A percentile compares a stretch with the other conserved stretches of the same genome.
Conservation (phyloP, 2,113 vertebrate genomes). For the Columbina picui region DNA sequence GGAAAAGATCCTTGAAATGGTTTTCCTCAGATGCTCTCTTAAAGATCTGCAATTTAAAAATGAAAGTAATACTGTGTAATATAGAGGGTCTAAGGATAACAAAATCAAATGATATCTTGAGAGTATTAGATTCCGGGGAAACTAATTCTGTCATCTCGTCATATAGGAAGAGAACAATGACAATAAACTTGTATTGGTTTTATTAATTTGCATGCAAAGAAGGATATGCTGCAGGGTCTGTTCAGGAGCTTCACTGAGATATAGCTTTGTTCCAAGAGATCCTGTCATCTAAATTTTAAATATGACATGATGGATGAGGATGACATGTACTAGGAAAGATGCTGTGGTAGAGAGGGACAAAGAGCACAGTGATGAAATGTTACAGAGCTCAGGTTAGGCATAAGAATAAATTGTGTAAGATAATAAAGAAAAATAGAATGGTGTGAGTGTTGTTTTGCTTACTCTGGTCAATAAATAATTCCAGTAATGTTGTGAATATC, state of each 20-base stretch:
- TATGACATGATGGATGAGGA: conserved; percentile 15
- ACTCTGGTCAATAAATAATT: conserved; percentile 39
- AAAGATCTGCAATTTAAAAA: neutral
- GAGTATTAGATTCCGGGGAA: neutral
- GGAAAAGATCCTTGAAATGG: neutral
- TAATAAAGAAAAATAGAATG: conserved; percentile 31
- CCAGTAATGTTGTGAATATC: neutral
- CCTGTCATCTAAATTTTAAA: neutral
- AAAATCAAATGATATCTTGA: neutral
- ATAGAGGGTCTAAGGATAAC: neutral
- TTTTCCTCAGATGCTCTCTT: neutral
- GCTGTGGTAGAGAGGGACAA: neutral
- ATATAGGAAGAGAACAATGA: neutral
- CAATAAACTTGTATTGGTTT: neutral
- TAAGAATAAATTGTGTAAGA: neutral
- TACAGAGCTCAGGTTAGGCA: neutral
- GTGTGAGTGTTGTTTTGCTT: neutral
- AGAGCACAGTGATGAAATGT: conserved; percentile 19
- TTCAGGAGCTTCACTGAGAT: neutral
- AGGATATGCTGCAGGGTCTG: neutral
- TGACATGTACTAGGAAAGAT: neutral
- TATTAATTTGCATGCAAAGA: neutral
- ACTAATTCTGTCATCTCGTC: neutral
- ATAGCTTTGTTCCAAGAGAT: neutral
- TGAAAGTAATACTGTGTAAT: neutral